Evolutionary conservation across 2,797 vertebrate species (phyloP), one percentile per base, ranked within the genome.

Genomic region (Falco biarmicus): DNA sequence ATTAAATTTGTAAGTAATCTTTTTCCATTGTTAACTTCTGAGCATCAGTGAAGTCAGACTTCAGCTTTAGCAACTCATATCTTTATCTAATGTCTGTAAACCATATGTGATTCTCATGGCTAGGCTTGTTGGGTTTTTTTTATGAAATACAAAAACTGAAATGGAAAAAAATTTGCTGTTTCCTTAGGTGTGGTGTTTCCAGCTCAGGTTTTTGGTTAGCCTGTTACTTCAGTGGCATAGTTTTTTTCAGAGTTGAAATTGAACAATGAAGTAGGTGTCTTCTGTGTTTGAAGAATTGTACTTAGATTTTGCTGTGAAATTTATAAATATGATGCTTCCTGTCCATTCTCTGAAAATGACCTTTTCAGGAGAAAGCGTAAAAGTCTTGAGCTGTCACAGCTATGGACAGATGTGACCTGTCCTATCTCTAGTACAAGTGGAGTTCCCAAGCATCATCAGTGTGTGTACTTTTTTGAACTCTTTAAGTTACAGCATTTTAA

Each of bases 1-100:
- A 64, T 60, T 82, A 32, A 75, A 61, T 88, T 45, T 90, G 20
- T 69, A 75, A 77, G 64, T 88, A 65, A 47, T 88, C 28, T 68
- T 91, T 48, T 41, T 90, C n/a, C 41, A 78, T 89, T 71, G 16
- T 89, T 94, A 65, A 26, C 54, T 92, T 79, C 32, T 84, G 25
- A 93, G 18, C 9, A 57, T 79, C 24, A n/a, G 3, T 76, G 65
- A 87, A 76, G 47, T 82, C n/a, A 84, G 50, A 84, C 87, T 59
- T 92, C 28, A 79, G 43, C 31, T 87, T 77, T 19, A 89, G 54
- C 59, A 95, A 61, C 32, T 95, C 51, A 3, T 89, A 70, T 73
- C 37, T 37, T 37, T 37, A 37, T 37, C 37, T 37, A 37, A 37
- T 37, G 37, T 10, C 37, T 37, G 37, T 37, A 93, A 82, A 76